Evolutionary conservation across 1,140 invertebrate genomes (phyloP), one percentile per base, ranked within the genome.

Genomic region (Sycophaga agraensis): DNA sequence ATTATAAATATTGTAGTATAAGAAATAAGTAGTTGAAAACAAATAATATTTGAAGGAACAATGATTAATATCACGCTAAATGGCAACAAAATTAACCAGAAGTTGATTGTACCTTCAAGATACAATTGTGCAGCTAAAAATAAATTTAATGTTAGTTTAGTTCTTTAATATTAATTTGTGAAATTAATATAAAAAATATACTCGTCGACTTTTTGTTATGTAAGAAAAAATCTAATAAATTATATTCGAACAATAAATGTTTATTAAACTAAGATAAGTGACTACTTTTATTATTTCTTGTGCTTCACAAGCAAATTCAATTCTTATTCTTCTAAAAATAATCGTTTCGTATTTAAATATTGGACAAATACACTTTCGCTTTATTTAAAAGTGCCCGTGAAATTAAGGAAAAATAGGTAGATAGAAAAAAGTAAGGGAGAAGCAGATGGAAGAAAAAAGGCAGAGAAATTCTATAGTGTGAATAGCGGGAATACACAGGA

Each of bases 81-180:
- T 1, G 78, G 61, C 84, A 87, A 40, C 71, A 88, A 90, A 9
- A 85, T 67, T 2, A 79, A 63, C 85, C 88, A 90, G 70, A 86
- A 91, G 55, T 84, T 85, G 4, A 83, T 64, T 59, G 87, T 81
- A 6, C 72, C 76, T 57, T 83, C 75, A 22, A 87, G 81, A 24
- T 84, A 70, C n/a, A 66, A 19, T 2, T 83, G 59, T 61, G 84
- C 85, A 71, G 80, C 88, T 90, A 77, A 61, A 84, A 83, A 62
- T 28, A n/a, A n/a, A n/a, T n/a, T n/a, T n/a, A n/a, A n/a, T n/a
- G n/a, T n/a, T n/a, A n/a, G n/a, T n/a, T n/a, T n/a, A n/a, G n/a
- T n/a, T n/a, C n/a, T n/a, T n/a, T n/a, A n/a, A n/a, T n/a, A n/a
- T n/a, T n/a, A n/a, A n/a, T n/a, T n/a, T n/a, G n/a, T n/a, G n/a